phyloP scores from a whole-genome alignment of 2,797 vertebrate species.

The Thaleichthys pacificus region DNA sequence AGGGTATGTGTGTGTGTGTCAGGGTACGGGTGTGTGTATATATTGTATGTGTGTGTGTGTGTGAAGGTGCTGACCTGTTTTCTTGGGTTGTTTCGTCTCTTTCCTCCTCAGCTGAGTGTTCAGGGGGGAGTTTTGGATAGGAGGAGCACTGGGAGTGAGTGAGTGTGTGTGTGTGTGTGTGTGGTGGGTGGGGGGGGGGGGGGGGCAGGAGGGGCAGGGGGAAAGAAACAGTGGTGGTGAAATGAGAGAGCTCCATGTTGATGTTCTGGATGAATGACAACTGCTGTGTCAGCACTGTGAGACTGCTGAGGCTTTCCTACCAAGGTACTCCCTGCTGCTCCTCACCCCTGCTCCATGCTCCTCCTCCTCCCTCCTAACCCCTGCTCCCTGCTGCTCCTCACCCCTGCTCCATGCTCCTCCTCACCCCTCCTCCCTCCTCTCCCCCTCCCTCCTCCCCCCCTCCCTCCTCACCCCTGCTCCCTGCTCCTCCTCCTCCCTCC shows the following conservation, averaged over 20 bases:
- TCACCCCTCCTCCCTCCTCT: too few relatives aligned
- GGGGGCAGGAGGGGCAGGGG: conserved; percentile 52
- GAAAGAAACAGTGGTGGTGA: conserved; percentile 49
- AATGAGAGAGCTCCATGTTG: conserved; percentile 66
- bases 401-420: too few relatives aligned
- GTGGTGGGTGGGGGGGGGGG: not conserved
- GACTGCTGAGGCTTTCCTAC: conserved; percentile 46
- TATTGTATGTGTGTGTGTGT: conserved; percentile 12
- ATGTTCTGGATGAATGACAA: conserved; percentile 62
- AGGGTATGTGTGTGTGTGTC: conserved; percentile 11
- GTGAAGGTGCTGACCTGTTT: conserved; percentile 61
- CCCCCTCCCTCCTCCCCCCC: too few relatives aligned
- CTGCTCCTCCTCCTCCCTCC: too few relatives aligned
- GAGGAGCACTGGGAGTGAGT: conserved; percentile 71
- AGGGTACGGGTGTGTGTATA: conserved; percentile 17
- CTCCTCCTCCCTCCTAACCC: too few relatives aligned
- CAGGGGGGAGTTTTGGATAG: conserved; percentile 77
- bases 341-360: too few relatives aligned
- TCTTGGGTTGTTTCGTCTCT: conserved; percentile 59
- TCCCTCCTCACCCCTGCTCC: too few relatives aligned
- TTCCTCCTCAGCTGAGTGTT: conserved; percentile 65
- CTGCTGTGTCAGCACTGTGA: conserved; percentile 48
- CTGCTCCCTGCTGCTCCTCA: too few relatives aligned
- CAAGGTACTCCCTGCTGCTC: too few relatives aligned
- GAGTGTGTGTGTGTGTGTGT: too few relatives aligned